Conservation (phyloP, 2,113 vertebrate species). For the Cathartes aura region DNA sequence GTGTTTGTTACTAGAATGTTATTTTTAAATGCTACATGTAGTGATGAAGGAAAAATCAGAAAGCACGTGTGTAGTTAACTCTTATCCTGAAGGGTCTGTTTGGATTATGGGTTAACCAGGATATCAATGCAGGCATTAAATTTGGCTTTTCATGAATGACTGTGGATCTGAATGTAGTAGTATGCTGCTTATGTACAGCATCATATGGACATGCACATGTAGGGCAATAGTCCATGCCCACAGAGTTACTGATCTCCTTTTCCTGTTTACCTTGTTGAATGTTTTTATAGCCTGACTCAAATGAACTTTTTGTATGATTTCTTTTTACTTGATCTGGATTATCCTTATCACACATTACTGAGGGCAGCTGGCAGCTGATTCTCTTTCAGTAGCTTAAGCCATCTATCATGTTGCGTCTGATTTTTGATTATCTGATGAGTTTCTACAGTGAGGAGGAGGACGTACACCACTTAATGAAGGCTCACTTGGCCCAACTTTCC, state of each 20-base stretch:
- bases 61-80: rapidly evolving
- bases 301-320: background rate
- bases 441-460: background rate
- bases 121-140: background rate
- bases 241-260: background rate
- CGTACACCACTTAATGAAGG: rapidly evolving
- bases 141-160: background rate
- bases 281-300: background rate
- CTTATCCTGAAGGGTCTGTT: background rate
- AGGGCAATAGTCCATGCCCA: background rate
- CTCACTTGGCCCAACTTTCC: background rate
- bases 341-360: background rate
- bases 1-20: background rate
- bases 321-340: background rate
- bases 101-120: background rate
- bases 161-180: background rate
- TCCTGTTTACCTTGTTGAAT: background rate
- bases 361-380: background rate
- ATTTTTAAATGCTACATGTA: background rate
- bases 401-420: background rate
- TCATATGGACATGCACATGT: background rate
- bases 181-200: background rate
- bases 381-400: background rate
- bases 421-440: background rate
- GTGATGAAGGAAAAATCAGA: background rate